These are phyloP conservation scores for Drosophila tripunctata DNA, from an alignment of 2,888 invertebrate genomes.

Conservation along the genomic window DNA sequence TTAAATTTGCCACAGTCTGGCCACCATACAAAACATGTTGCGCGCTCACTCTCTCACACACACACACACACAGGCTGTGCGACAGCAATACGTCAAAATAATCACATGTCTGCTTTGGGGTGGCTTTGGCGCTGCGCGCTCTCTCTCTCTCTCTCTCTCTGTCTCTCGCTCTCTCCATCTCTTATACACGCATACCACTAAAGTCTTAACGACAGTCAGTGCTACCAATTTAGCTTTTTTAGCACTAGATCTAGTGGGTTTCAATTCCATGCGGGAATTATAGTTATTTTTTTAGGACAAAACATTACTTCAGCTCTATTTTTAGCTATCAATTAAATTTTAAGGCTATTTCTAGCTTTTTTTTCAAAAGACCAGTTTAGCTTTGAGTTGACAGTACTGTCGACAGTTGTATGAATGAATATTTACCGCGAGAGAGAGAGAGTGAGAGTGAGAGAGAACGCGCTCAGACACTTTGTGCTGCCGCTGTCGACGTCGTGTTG, in stretches of 20 bases:
- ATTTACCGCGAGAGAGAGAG: slow-evolving; percentile 42
- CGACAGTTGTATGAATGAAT: slow-evolving; percentile 59
- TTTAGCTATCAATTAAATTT: too few species aligned
- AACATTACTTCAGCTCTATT: too few species aligned
- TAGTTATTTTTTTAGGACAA: too few species aligned
- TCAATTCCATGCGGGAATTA: too few species aligned
- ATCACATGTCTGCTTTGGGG: slow-evolving; percentile 65
- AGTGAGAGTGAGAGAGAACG: slow-evolving; percentile 49
- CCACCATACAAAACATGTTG: slow-evolving; percentile 8
- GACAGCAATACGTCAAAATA: slow-evolving; percentile 46
- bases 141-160: slow-evolving; percentile 13
- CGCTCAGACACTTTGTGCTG: slow-evolving; percentile 3
- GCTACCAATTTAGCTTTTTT: too few species aligned
- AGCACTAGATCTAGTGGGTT: too few species aligned
- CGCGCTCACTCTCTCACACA: slow-evolving; percentile 30
- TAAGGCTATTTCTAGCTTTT: too few species aligned
- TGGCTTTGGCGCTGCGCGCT: slow-evolving; percentile 41
- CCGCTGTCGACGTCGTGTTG: slow-evolving; percentile 16
- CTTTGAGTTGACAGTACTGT: too few species aligned
- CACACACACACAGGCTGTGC: slow-evolving; percentile 62
- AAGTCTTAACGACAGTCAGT: slow-evolving; percentile 42
- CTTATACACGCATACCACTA: slow-evolving; percentile 20
- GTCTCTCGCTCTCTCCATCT: slow-evolving; percentile 6
- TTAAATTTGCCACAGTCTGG: slow-evolving; percentile 26
- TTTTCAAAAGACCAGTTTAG: too few species aligned